These are phyloP conservation scores for Gonocerus acuteangulatus DNA, from an alignment of 2,888 invertebrate genomes.

Conservation along the genomic window DNA sequence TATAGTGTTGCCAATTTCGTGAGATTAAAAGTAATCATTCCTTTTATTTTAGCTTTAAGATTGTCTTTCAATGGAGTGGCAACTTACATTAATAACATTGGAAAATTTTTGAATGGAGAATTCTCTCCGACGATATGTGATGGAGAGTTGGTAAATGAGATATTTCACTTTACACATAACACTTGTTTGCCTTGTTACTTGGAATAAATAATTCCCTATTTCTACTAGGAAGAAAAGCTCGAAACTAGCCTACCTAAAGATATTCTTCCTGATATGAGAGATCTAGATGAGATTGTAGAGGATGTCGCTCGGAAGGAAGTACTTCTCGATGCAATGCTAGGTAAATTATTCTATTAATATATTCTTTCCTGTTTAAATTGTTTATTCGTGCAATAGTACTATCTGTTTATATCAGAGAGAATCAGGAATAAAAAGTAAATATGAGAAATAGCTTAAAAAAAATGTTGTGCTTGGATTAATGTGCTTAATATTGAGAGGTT, in stretches of 20 bases:
- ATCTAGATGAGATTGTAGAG: conserved; percentile 54
- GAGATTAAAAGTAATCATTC: no score
- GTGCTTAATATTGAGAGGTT: no score
- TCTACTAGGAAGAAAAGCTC: neutral
- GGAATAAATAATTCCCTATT: neutral
- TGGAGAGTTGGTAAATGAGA: conserved; percentile 11
- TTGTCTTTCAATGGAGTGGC: conserved; percentile 6
- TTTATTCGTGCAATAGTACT: no score
- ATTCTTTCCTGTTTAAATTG: no score
- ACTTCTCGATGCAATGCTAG: conserved; percentile 41
- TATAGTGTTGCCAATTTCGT: no score
- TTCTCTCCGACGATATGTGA: conserved; percentile 6
- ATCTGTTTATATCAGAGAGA: no score
- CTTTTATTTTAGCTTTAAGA: neutral
- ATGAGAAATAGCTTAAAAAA: no score
- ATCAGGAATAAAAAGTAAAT: no score
- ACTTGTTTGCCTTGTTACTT: neutral
- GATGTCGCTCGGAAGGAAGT: conserved; percentile 70
- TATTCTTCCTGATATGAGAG: conserved; percentile 38
- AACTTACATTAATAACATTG: conserved; percentile 8
- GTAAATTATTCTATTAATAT: conserved; percentile 11
- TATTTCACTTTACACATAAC: neutral
- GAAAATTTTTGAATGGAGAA: conserved; percentile 21
- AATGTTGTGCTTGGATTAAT: no score
- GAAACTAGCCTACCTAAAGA: conserved; percentile 30